Conservation (phyloP, 2,888 invertebrate species). For the Andrena haemorrhoa region DNA sequence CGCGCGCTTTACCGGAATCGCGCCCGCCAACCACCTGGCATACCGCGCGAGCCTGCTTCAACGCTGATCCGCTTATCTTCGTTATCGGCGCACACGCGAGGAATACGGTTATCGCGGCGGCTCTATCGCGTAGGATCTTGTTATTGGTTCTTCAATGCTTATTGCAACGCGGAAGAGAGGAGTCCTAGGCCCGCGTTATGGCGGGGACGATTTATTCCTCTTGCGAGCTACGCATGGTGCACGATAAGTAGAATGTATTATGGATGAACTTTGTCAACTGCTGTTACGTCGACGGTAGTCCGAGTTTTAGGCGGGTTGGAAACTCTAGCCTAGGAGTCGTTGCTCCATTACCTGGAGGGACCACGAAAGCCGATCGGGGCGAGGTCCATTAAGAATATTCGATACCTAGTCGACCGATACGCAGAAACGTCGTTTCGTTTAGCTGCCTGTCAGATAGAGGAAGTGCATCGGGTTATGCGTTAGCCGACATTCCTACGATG, state of each 20-base stretch:
- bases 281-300: neutral
- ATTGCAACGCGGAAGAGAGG: neutral
- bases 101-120: conserved; percentile 2
- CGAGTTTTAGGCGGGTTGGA: neutral
- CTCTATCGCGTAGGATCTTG: neutral
- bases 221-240: no score
- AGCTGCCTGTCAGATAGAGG: conserved; percentile 51
- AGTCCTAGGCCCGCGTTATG: neutral
- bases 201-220: neutral
- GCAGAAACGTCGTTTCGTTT: conserved; percentile 30
- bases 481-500: conserved; percentile 76
- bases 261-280: no score
- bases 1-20: conserved; percentile 50
- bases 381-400: conserved; percentile 50
- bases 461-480: conserved; percentile 61
- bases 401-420: conserved; percentile 29
- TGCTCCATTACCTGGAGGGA: neutral
- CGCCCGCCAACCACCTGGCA: conserved; percentile 40
- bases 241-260: no score
- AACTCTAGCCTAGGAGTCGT: neutral
- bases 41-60: conserved; percentile 12
- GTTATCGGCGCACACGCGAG: neutral
- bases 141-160: neutral
- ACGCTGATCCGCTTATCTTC: conserved; percentile 21
- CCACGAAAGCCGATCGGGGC: neutral